Evolutionary conservation across 2,797 vertebrate species (phyloP).

Genomic region (Sphenodon punctatus): DNA sequence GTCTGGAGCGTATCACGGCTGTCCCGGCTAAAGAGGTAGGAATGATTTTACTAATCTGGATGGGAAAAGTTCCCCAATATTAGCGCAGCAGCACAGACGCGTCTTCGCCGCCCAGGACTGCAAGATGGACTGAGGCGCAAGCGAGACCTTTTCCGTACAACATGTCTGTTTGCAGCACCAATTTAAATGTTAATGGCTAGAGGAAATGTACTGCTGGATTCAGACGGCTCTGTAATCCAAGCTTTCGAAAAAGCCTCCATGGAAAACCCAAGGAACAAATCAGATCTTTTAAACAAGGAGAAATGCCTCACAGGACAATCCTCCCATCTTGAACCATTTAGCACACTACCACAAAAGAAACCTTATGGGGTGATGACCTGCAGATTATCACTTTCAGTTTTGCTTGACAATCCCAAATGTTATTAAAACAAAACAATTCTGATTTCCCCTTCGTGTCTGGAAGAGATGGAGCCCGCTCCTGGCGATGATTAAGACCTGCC

Average conservation of each 20-base stretch:
- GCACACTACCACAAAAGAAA: constrained; percentile 12
- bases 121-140: too few species aligned
- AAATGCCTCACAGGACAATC: background rate
- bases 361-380: constrained; percentile 9
- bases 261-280: constrained; percentile 13
- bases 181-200: background rate
- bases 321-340: constrained; percentile 8
- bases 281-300: background rate
- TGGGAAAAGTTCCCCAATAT: background rate
- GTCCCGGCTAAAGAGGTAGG: background rate
- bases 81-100: background rate
- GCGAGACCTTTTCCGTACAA: background rate
- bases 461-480: constrained; percentile 16
- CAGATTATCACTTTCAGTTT: constrained; percentile 33
- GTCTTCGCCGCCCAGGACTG: background rate
- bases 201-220: constrained; percentile 1
- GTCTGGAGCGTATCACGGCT: background rate
- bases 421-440: constrained; percentile 41
- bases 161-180: background rate
- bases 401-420: constrained; percentile 24
- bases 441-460: constrained; percentile 30
- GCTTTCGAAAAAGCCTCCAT: background rate
- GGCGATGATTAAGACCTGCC: constrained; percentile 41
- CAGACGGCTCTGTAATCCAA: background rate
- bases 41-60: background rate